Evolutionary conservation across 2,797 vertebrate genomes (phyloP), one percentile per base, ranked within the genome.

Genomic region (Tokudaia tokunoshimensis): DNA sequence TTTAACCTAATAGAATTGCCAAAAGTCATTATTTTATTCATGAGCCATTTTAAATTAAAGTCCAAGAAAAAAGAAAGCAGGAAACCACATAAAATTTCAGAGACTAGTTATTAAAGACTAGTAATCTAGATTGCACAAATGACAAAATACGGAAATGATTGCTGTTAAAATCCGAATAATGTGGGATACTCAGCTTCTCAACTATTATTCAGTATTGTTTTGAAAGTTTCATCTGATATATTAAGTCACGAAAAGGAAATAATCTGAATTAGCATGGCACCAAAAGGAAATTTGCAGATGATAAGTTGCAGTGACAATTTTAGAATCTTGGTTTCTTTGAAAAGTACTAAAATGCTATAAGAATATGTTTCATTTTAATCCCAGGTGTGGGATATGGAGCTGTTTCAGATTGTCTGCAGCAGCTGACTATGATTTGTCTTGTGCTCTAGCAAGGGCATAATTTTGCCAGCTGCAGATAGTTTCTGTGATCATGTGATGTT

Each of bases 261-360:
- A 57, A 85, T 80, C 17, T 65, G 47, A 91, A 80, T 96, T 93
- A 96, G 31, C 37, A 75, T 81, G 57, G 13, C n/a, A 70, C 26
- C 78, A 76, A 86, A 89, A 59, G 12, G 20, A 79, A 61, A 44
- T 93, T 65, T 85, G 47, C 29, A 92, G 34, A 61, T 84, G 41
- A 76, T 57, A 65, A 72, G 44, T 10, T 85, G 52, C 22, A 41
- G 37, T 24, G 72, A 41, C 65, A 70, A 41, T 72, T 37, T 72
- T 72, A n/a, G 70, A 72, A 72, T 41, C 65, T 17, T 70, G 31
- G 15, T 74, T 74, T 74, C 20, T 74, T 74, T 74, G 72, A 74
- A 24, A 74, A 41, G 19, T 24, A 74, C 37, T 11, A 37, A 74
- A 74, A 74, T 74, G 37, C 41, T 74, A 41, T 12, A 74, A 24